Evolutionary conservation across 2,113 vertebrate species (phyloP).

Genomic region (Vidua chalybeata): DNA sequence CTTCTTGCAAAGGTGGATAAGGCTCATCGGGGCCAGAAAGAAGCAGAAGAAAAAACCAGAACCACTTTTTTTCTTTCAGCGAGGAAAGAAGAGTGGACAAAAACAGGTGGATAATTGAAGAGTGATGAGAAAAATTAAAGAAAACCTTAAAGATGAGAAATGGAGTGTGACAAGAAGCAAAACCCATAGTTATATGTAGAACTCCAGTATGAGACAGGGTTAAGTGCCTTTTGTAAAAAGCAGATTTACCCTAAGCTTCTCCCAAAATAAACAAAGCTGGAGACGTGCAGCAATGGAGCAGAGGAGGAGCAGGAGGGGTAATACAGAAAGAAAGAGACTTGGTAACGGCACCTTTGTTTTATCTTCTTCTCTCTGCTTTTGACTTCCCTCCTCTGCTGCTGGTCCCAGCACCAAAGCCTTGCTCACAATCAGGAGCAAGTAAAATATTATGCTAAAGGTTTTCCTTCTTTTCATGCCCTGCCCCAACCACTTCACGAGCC

Average conservation of each 20-base stretch:
- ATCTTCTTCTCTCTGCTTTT: not conserved
- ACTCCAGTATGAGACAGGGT: not conserved
- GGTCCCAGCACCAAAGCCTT: not conserved
- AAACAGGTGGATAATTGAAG: not conserved
- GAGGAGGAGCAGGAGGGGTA: not conserved
- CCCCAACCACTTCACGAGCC: not conserved
- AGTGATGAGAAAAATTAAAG: not conserved
- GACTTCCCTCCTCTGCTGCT: not conserved
- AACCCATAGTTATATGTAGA: not conserved
- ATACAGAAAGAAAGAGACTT: not conserved
- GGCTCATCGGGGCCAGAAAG: not conserved
- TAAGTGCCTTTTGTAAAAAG: not conserved
- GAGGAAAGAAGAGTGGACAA: not conserved
- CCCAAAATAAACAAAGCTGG: not conserved
- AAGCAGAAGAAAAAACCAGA: not conserved
- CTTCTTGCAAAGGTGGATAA: not conserved
- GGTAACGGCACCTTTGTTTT: not conserved
- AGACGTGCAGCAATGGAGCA: not conserved
- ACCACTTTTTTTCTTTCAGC: not conserved
- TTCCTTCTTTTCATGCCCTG: not conserved
- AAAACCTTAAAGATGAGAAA: conserved; percentile 13
- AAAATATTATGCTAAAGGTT: not conserved
- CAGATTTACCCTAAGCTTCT: not conserved
- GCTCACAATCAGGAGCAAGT: not conserved
- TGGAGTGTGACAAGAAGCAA: not conserved